phyloP scores from a whole-genome alignment of 2,797 vertebrate genomes.

The Avahi laniger region DNA sequence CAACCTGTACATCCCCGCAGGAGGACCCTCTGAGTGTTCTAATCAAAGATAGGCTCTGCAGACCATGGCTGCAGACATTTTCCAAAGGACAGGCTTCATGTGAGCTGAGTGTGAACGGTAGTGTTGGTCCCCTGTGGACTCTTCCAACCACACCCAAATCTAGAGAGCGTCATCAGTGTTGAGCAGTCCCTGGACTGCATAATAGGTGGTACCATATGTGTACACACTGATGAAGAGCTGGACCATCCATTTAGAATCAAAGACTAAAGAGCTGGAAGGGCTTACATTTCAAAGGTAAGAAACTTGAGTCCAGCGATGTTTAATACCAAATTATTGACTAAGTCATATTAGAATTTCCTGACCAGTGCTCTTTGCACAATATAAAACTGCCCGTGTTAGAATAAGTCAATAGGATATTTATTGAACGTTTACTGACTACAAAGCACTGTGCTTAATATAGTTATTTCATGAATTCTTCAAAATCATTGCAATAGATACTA shows the following conservation, averaged over 20 bases:
- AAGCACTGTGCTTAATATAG: background rate
- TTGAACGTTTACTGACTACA: background rate
- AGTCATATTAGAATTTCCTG: background rate
- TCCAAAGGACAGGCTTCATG: background rate
- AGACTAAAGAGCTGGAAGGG: background rate
- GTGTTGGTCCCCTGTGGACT: background rate
- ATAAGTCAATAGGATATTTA: background rate
- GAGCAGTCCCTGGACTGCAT: too few relatives aligned
- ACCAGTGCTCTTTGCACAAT: background rate
- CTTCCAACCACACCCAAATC: background rate
- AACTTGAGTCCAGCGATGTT: background rate
- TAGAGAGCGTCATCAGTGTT: background rate
- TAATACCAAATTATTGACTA: background rate
- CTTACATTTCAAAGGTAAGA: background rate
- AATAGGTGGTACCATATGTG: too few relatives aligned
- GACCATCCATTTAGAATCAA: background rate
- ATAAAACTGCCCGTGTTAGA: background rate
- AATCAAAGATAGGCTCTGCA: background rate
- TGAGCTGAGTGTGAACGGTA: background rate
- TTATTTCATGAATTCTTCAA: background rate
- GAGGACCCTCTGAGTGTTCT: background rate
- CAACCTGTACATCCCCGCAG: background rate
- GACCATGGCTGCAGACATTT: background rate
- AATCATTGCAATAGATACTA: background rate
- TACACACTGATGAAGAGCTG: background rate